Conservation (phyloP, 2,888 invertebrate species). For the Aelia acuminata region DNA sequence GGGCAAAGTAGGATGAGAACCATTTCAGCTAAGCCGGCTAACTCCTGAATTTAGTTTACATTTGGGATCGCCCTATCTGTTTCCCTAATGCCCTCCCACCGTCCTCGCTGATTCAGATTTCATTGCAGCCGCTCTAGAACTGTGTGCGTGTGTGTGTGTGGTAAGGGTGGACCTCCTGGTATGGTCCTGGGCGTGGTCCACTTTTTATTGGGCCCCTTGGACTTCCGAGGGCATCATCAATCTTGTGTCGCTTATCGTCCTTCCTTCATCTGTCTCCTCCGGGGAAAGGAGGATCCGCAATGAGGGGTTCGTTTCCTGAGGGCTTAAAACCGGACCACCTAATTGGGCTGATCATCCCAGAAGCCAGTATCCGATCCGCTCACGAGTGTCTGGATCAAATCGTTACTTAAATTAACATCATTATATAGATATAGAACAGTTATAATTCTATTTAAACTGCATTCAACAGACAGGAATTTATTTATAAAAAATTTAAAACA, state of each 20-base stretch:
- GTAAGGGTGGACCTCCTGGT: background rate
- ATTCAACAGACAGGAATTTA: too few species aligned
- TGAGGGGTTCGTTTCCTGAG: background rate
- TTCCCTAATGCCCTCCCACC: slow-evolving; percentile 7
- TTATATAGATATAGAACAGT: background rate
- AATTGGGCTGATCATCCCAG: slow-evolving; percentile 4
- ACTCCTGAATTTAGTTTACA: slow-evolving; percentile 55
- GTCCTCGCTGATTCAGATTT: slow-evolving; percentile 52
- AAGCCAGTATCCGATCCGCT: too few species aligned
- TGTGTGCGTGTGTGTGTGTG: background rate
- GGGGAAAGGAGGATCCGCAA: background rate
- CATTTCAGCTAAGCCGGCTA: background rate
- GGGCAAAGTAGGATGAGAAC: background rate
- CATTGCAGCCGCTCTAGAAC: background rate
- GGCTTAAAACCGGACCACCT: background rate
- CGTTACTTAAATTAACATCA: background rate
- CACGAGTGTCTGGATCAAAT: background rate
- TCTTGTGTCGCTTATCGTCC: slow-evolving; percentile 36
- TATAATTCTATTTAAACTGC: too few species aligned
- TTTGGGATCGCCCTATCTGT: slow-evolving; percentile 38
- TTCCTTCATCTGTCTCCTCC: slow-evolving; percentile 27
- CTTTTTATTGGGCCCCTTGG: background rate
- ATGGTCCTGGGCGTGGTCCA: background rate
- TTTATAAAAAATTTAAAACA: too few species aligned
- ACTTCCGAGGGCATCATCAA: background rate